These are phyloP conservation scores for Tenthredo distinguenda DNA, from an alignment of 2,888 invertebrate species.

Conservation along the genomic window DNA sequence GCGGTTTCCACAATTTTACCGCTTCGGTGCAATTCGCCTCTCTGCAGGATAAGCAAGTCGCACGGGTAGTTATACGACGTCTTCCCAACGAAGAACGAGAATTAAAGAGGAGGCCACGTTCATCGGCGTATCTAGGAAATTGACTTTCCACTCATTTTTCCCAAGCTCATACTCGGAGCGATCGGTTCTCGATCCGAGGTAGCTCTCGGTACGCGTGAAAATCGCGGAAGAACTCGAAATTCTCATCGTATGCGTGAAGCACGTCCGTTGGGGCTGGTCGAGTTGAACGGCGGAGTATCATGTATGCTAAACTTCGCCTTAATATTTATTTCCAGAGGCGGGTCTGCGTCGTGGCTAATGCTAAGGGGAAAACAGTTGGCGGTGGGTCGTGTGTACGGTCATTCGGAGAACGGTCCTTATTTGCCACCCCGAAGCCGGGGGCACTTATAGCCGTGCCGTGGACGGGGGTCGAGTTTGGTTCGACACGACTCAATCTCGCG, in stretches of 20 bases:
- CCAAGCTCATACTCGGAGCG: not conserved
- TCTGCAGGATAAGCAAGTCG: not conserved
- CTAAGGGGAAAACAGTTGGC: not conserved
- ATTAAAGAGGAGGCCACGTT: too few relatives aligned
- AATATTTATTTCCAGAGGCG: slow-evolving; percentile 3
- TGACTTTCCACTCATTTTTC: not conserved
- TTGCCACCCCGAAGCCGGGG: not conserved
- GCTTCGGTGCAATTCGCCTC: slow-evolving; percentile 4
- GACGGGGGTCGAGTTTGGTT: not conserved
- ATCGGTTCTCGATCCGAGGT: not conserved
- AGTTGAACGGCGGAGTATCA: not conserved
- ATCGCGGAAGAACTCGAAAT: not conserved
- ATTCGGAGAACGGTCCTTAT: not conserved
- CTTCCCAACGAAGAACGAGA: not conserved
- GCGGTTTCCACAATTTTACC: slow-evolving; percentile 46
- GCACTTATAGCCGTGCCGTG: not conserved
- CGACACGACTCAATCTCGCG: slow-evolving; percentile 3
- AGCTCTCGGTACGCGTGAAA: too few relatives aligned
- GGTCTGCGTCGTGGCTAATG: not conserved
- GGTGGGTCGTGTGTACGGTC: not conserved
- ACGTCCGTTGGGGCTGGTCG: not conserved
- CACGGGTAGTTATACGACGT: not conserved
- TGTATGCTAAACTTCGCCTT: not conserved
- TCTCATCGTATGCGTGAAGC: not conserved
- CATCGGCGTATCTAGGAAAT: too few relatives aligned